Conservation (phyloP, 2,797 vertebrate species). For the Sorex maritimensis region DNA sequence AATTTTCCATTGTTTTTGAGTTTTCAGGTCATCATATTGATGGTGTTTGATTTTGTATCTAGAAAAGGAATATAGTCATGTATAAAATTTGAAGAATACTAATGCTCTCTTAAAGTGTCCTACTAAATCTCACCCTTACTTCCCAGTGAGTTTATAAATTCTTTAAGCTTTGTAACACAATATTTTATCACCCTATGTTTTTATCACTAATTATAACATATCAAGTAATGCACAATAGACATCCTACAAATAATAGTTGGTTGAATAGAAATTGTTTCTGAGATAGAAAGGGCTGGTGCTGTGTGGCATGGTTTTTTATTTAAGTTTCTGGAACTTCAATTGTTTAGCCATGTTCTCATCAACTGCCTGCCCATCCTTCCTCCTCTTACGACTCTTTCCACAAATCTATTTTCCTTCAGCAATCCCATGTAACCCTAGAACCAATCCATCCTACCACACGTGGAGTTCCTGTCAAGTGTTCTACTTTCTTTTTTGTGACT, state of each 20-base stretch:
- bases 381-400: neutral
- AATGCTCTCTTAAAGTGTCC: neutral
- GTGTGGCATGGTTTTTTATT: constrained; percentile 76
- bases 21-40: neutral
- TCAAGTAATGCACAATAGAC: neutral
- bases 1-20: neutral
- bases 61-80: neutral
- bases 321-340: constrained; percentile 66
- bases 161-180: neutral
- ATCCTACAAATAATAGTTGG: constrained; percentile 34
- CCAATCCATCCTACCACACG: constrained; percentile 75
- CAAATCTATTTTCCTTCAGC: constrained; percentile 77
- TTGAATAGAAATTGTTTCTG: constrained; percentile 20
- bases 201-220: neutral
- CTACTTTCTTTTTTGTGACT: constrained; percentile 31
- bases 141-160: constrained; percentile 16
- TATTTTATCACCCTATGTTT: constrained; percentile 34
- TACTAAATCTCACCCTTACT: neutral
- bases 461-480: constrained; percentile 67
- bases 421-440: constrained; percentile 70
- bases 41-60: neutral
- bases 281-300: constrained; percentile 26
- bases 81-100: neutral
- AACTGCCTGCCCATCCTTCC: constrained; percentile 61
- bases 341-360: constrained; percentile 44